Base-by-base conservation (phyloP, 2,113 vertebrate species). In the Martes martes region DNA sequence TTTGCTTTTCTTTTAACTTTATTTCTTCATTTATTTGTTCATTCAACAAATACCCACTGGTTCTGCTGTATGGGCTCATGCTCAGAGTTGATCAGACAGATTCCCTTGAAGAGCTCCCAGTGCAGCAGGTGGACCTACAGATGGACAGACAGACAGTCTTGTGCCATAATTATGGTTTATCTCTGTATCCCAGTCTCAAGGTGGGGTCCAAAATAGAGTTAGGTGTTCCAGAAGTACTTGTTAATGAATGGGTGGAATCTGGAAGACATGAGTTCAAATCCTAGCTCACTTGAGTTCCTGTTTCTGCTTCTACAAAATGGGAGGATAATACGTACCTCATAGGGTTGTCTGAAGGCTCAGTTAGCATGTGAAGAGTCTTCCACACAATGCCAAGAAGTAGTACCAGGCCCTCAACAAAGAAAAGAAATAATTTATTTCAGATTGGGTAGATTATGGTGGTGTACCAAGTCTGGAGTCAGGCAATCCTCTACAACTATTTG, bases 1-100 rank as follows among this genome's bases (percentile, higher is more conserved):
- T 91, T 65, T 95, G 23, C 39, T 95, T 63, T 91, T 39, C 88
- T 93, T 69, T 96, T 31, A 39, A 80, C 47, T 33, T 45, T 69
- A 21, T 55, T 65, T 87, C 24, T 63, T 84, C 42, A 10, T 33
- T 89, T 80, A 50, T 39, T 89, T 73, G 50, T 73, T 79, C 74
- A 69, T 50, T 87, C 78, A 76, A 50, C 63, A 78, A 88, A 76
- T 14, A 78, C 8, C 57, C 33, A 11, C 28, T 28, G 55, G 50
- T 79, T 76, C 89, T 71, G 23, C 76, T 10, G 31, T 15, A 4
- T 5, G 33, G 65, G 65, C 39, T 78, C 4, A 4, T 1, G 0
- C 21, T 69, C 24, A 1, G 4, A 80, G 36, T 14, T 36, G 28
- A 23, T 11, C 23, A 7, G 4, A 42, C 16, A 18, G 63, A 50